These are phyloP conservation scores for Planococcus citri DNA, from an alignment of 1,140 invertebrate species.

Conservation along the genomic window DNA sequence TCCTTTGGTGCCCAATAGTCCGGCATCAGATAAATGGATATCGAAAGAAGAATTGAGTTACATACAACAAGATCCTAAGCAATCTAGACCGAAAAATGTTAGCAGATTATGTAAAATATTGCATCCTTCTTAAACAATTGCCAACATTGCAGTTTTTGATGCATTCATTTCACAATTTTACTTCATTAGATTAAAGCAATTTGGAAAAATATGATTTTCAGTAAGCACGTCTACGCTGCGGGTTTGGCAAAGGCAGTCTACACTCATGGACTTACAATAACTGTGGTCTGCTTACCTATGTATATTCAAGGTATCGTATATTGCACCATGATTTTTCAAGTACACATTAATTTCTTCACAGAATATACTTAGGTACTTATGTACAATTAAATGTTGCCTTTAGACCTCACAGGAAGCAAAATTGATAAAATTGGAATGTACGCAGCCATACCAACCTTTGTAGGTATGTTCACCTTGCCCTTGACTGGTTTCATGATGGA, in stretches of 20 bases:
- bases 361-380: neutral
- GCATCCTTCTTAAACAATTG: no score
- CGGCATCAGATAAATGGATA: neutral
- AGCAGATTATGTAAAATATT: no score
- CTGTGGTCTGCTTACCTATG: neutral
- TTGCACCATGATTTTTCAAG: no score
- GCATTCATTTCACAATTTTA: no score
- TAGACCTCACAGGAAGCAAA: neutral
- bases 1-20: neutral
- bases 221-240: neutral
- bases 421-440: neutral
- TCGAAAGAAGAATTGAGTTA: neutral
- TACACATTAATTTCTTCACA: neutral
- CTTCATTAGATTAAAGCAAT: neutral
- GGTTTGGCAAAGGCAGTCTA: neutral
- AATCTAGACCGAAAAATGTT: neutral
- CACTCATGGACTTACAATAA: neutral
- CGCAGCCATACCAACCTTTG: neutral
- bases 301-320: neutral
- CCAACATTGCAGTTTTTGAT: no score
- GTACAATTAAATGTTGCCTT: neutral
- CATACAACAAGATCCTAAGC: neutral
- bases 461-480: neutral
- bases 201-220: neutral
- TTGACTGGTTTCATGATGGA: neutral